A percentile compares a stretch with the other conserved stretches of the same genome.
These are phyloP conservation scores for Urocitellus parryii DNA, from an alignment of 2,113 vertebrate genomes.

Conservation along the genomic window DNA sequence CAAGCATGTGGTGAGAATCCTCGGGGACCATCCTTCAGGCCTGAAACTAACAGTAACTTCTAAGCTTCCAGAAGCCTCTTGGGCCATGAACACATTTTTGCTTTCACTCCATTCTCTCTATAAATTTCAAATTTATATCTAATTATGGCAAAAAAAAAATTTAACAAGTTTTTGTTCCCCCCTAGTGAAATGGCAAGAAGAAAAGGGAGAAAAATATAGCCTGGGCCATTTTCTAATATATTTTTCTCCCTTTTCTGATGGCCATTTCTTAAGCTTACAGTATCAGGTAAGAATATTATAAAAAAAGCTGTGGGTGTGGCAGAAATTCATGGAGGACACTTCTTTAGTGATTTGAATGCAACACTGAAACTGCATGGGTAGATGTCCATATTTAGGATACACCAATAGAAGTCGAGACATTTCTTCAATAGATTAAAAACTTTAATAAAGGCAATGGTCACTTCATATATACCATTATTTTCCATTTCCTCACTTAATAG, in stretches of 20 bases:
- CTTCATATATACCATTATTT: not conserved
- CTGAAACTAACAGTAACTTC: not conserved
- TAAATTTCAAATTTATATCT: slow-evolving; percentile 48
- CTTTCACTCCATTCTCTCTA: not conserved
- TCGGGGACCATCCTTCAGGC: not conserved
- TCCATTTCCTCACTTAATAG: not conserved
- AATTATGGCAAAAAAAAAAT: slow-evolving; percentile 43
- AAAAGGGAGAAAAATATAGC: not conserved
- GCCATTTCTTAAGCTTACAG: not conserved
- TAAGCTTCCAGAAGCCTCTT: not conserved
- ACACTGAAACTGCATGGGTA: not conserved
- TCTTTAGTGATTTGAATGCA: not conserved
- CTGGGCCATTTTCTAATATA: not conserved
- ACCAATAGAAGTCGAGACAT: not conserved
- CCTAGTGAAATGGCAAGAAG: not conserved
- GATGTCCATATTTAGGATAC: not conserved
- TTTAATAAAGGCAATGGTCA: not conserved
- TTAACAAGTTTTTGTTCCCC: not conserved
- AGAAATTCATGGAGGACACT: not conserved
- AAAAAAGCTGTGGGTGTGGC: not conserved
- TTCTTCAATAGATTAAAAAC: not conserved
- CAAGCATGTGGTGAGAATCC: not conserved
- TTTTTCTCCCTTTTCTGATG: not conserved
- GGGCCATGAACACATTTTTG: not conserved
- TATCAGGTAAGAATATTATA: not conserved